Evolutionary conservation across 2,888 invertebrate genomes (phyloP), one percentile per base, ranked within the genome.

Genomic region (Tryphoninae sp.): DNA sequence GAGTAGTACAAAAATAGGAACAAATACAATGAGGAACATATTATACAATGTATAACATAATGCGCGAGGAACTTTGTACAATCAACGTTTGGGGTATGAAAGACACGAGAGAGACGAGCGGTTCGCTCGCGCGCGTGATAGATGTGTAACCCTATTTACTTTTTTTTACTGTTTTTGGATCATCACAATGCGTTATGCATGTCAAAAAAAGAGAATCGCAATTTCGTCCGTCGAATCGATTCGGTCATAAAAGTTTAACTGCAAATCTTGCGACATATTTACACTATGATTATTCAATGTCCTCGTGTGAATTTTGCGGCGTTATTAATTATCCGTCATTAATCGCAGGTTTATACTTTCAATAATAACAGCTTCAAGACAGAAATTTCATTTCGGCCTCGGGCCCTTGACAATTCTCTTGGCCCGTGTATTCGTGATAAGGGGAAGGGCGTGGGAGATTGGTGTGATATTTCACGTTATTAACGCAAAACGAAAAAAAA

Each of bases 21-120:
- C 90, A 89, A 89, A 89, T 86, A 86, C 82, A 86, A 87, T 85
- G 87, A 90, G 90, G 90, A 90, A 90, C 90, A 89, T 90, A 86
- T 81, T 90, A 86, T 81, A 84, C 83, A 81, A 84, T 86, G 84
- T 86, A 86, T 82, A 85, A 89, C 86, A 85, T 86, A 88, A 89
- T 87, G 87, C 87, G 84, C 85, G 84, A 90, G 90, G 88, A 90
- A 90, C 89, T 90, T 89, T 86, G 87, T 85, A 86, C 86, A 86
- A 87, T 86, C 83, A 84, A 82, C 82, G 86, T 86, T 85, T 26
- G 58, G 58, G 45, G 16, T 0, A 42, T 45, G 64, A 64, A n/a
- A 45, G 3, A 45, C 83, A 80, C 61, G 51, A 65, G 53, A 19
- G 0, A 76, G 23, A 76, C 58, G 26, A 80, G 82, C 81, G 82